phyloP scores from a whole-genome alignment of 2,113 vertebrate genomes.

The Apistogramma diplotaenia region DNA sequence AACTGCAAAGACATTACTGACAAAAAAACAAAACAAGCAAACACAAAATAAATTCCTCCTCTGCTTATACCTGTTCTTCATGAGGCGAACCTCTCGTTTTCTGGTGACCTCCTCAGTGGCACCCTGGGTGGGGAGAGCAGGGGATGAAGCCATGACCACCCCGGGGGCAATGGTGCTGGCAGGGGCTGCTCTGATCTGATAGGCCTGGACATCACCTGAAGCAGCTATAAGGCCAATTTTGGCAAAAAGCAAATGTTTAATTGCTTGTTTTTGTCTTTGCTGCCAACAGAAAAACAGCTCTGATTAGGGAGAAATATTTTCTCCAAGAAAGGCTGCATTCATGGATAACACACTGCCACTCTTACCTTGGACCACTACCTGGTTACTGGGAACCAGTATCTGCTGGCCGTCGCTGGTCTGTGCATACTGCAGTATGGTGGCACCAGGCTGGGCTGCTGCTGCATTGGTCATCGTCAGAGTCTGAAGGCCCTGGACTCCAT shows the following conservation, averaged over 20 bases:
- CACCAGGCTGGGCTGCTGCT: conserved; percentile 86
- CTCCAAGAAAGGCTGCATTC: background rate
- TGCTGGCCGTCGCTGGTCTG: conserved; percentile 98
- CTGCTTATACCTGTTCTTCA: conserved; percentile 92
- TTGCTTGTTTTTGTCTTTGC: background rate
- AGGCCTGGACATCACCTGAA: conserved; percentile 95
- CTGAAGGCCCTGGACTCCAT: conserved; percentile 94
- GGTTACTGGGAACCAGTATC: conserved; percentile 97
- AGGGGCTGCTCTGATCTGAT: conserved; percentile 92
- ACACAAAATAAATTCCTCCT: background rate
- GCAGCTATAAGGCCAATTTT: conserved; percentile 77
- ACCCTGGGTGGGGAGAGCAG: conserved; percentile 85
- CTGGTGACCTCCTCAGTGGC: conserved; percentile 91
- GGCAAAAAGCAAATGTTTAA: background rate
- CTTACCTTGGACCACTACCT: conserved; percentile 97
- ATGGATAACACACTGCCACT: background rate
- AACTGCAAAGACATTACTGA: background rate
- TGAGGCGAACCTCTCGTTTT: conserved; percentile 94
- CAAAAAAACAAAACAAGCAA: background rate
- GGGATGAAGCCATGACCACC: conserved; percentile 94
- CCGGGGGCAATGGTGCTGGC: conserved; percentile 90
- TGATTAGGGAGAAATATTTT: background rate
- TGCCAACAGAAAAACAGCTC: background rate
- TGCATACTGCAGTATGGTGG: conserved; percentile 97
- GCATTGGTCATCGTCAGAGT: conserved; percentile 93